Conservation (phyloP, 2,797 vertebrate genomes). For the Numenius phaeopus region DNA sequence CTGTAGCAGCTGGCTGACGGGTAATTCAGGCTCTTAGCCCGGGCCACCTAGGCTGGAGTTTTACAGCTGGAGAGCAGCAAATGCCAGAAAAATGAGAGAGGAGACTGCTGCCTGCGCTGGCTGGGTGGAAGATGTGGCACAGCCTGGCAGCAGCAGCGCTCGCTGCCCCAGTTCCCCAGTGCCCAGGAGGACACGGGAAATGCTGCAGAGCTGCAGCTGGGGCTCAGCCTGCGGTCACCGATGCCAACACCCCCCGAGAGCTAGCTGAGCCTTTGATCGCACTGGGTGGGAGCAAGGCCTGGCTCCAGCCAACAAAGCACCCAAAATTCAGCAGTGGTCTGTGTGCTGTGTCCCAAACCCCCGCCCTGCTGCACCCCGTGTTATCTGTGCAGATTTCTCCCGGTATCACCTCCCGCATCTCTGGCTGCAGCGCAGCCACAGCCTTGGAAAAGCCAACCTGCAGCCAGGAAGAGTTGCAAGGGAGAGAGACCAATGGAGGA, state of each 20-base stretch:
- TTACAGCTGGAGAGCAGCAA: conserved; percentile 7
- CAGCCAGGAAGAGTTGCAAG: background rate
- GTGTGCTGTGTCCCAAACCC: background rate
- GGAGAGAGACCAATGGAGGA: background rate
- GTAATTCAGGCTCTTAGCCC: background rate
- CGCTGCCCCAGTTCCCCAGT: background rate
- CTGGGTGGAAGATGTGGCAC: background rate
- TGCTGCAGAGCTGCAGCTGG: background rate
- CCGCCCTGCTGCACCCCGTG: background rate
- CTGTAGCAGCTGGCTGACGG: accelerated
- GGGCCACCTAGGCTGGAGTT: conserved; percentile 5
- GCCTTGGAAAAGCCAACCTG: background rate
- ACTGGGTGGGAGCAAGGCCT: background rate
- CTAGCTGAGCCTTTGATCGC: background rate
- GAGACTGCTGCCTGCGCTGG: background rate
- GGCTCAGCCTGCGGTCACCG: background rate
- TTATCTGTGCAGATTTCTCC: background rate
- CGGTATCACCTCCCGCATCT: background rate
- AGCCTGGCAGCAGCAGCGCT: background rate
- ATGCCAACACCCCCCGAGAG: background rate
- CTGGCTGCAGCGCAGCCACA: background rate
- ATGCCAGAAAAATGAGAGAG: background rate
- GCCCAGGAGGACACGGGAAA: background rate
- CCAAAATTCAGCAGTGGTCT: background rate
- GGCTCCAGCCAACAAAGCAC: background rate